These are phyloP conservation scores for Pinctada fucata DNA, from an alignment of 2,888 invertebrate species.

Conservation along the genomic window DNA sequence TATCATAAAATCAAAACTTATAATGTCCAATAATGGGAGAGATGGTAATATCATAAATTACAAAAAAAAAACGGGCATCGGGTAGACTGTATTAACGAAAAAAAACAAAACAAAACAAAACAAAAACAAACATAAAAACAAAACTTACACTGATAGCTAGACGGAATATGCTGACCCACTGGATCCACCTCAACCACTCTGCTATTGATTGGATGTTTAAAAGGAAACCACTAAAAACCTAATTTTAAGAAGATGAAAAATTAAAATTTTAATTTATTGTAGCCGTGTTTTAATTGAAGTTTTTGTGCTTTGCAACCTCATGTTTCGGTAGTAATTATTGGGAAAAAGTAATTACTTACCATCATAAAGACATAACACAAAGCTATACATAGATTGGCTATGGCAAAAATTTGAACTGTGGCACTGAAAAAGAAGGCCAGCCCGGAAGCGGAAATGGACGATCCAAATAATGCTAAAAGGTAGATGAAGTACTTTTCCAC, in stretches of 20 bases:
- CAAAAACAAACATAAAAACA: background rate
- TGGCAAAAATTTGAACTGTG: conserved; percentile 68
- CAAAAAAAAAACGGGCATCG: no score
- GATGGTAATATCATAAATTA: no score
- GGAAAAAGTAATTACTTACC: conserved; percentile 63
- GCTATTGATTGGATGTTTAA: conserved; percentile 72
- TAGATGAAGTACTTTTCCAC: conserved; percentile 72
- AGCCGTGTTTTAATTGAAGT: background rate
- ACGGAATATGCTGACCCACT: conserved; percentile 74
- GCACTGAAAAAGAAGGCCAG: conserved; percentile 74
- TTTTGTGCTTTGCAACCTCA: background rate
- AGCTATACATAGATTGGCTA: conserved; percentile 73
- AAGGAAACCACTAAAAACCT: conserved; percentile 75
- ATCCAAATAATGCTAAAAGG: conserved; percentile 68
- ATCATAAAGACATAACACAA: conserved; percentile 75
- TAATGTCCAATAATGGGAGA: no score
- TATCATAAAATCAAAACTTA: no score
- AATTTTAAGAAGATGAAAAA: conserved; percentile 18
- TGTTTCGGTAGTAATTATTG: no score
- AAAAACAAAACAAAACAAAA: no score
- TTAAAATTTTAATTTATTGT: no score
- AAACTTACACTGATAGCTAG: conserved; percentile 71
- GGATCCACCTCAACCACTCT: conserved; percentile 72
- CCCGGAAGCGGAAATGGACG: conserved; percentile 72
- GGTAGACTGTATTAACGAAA: no score